Conservation (phyloP, 2,797 vertebrate genomes). For the Carapus acus region DNA sequence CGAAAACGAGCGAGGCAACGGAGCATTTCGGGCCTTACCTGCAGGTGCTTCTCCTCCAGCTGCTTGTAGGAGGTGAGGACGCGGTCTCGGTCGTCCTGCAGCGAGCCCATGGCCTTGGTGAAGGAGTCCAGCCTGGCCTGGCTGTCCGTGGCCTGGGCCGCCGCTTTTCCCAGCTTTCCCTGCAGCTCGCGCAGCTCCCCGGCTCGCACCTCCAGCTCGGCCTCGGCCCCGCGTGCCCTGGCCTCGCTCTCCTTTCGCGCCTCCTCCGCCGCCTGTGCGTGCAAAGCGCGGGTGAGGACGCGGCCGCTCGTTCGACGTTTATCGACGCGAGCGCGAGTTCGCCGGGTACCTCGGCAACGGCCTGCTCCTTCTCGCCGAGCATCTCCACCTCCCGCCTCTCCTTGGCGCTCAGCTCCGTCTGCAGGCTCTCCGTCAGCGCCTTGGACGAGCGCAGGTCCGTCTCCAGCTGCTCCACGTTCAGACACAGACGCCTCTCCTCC, state of each 20-base stretch:
- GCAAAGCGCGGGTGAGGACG: background rate
- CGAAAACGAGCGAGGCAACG: no score
- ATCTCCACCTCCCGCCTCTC: slow-evolving; percentile 84
- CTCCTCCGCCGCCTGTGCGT: slow-evolving; percentile 78
- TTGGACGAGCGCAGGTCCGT: slow-evolving; percentile 85
- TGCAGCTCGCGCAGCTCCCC: slow-evolving; percentile 68
- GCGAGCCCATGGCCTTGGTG: slow-evolving; percentile 90
- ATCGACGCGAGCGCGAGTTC: no score
- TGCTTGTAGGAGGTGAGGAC: slow-evolving; percentile 84
- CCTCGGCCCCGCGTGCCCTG: slow-evolving; percentile 73
- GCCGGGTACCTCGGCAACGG: slow-evolving; percentile 76
- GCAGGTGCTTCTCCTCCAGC: slow-evolving; percentile 88
- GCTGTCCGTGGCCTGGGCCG: slow-evolving; percentile 76
- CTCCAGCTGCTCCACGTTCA: slow-evolving; percentile 83
- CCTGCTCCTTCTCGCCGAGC: slow-evolving; percentile 85
- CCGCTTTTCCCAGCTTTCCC: slow-evolving; percentile 68
- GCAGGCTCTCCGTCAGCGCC: slow-evolving; percentile 76
- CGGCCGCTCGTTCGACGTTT: no score
- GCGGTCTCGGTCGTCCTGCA: slow-evolving; percentile 90
- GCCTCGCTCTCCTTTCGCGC: slow-evolving; percentile 73
- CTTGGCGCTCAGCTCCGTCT: slow-evolving; percentile 78
- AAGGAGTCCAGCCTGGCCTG: slow-evolving; percentile 85
- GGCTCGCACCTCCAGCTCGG: slow-evolving; percentile 72
- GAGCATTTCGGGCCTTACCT: slow-evolving; percentile 43
- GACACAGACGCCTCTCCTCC: slow-evolving; percentile 75